Conservation (phyloP, 2,888 invertebrate species). For the Drosophila formosana region DNA sequence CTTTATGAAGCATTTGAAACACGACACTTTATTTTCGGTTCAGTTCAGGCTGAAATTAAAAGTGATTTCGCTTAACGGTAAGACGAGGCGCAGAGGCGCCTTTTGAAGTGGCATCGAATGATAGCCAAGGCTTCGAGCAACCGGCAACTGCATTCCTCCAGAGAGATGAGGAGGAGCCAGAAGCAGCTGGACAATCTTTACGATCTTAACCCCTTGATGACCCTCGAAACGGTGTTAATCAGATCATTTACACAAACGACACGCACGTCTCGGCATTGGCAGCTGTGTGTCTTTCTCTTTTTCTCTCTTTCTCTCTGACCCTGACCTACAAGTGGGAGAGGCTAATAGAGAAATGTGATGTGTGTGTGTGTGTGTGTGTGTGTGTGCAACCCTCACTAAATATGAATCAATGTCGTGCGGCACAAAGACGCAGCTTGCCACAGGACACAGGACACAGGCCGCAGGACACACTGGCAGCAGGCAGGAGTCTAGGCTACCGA, state of each 20-base stretch:
- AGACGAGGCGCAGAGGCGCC: conserved; percentile 67
- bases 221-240: conserved; percentile 67
- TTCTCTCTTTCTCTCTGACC: conserved; percentile 20
- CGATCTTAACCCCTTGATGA: conserved; percentile 71
- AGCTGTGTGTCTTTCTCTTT: neutral
- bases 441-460: conserved; percentile 25
- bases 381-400: conserved; percentile 55
- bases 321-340: conserved; percentile 57
- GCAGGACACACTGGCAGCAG: conserved; percentile 64
- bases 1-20: conserved; percentile 81
- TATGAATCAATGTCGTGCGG: conserved; percentile 83
- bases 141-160: conserved; percentile 28
- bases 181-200: conserved; percentile 22
- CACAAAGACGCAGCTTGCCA: conserved; percentile 80
- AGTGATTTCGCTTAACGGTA: conserved; percentile 82
- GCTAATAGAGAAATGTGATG: conserved; percentile 43
- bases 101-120: conserved; percentile 79
- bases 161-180: neutral
- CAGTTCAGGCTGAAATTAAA: conserved; percentile 69
- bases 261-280: conserved; percentile 52
- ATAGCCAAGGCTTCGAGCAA: conserved; percentile 9
- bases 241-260: conserved; percentile 68
- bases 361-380: conserved; percentile 5
- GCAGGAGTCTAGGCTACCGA: conserved; percentile 59
- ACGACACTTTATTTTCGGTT: conserved; percentile 72